Evolutionary conservation across 2,888 invertebrate species (phyloP).

Genomic region (Podotricha telesiphe): DNA sequence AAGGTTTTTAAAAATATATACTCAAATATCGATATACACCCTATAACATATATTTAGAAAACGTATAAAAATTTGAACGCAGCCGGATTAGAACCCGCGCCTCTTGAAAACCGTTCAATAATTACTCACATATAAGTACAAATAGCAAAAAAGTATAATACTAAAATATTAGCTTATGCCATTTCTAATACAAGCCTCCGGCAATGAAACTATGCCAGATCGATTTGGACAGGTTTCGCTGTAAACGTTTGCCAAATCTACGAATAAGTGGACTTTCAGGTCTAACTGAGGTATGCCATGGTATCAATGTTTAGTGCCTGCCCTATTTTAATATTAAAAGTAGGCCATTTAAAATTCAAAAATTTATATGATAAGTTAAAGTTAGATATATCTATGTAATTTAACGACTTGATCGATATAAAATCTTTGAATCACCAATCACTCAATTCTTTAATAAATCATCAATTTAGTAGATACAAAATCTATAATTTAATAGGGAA

Average conservation of each 20-base stretch:
- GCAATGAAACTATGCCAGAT: slow-evolving; percentile 37
- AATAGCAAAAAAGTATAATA: background rate
- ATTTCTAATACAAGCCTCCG: slow-evolving; percentile 31
- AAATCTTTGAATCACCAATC: no score
- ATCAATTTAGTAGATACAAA: no score
- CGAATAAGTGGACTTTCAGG: slow-evolving; percentile 26
- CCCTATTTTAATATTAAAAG: slow-evolving; percentile 16
- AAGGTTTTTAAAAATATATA: no score
- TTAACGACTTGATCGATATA: background rate
- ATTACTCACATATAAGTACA: background rate
- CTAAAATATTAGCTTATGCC: slow-evolving; percentile 10
- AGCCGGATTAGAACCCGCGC: no score
- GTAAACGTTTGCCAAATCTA: slow-evolving; percentile 39
- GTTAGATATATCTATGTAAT: background rate
- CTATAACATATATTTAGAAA: no score
- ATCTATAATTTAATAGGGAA: no score
- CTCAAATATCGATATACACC: no score
- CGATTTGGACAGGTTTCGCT: slow-evolving; percentile 34
- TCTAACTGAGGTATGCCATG: slow-evolving; percentile 23
- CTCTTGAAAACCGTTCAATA: no score
- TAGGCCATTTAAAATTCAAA: slow-evolving; percentile 10
- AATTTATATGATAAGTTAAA: background rate
- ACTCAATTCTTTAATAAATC: no score
- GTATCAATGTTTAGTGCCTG: slow-evolving; percentile 10
- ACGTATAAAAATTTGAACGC: no score